These are phyloP conservation scores for Amaurobius ferox DNA, from an alignment of 2,888 invertebrate species.

Conservation along the genomic window DNA sequence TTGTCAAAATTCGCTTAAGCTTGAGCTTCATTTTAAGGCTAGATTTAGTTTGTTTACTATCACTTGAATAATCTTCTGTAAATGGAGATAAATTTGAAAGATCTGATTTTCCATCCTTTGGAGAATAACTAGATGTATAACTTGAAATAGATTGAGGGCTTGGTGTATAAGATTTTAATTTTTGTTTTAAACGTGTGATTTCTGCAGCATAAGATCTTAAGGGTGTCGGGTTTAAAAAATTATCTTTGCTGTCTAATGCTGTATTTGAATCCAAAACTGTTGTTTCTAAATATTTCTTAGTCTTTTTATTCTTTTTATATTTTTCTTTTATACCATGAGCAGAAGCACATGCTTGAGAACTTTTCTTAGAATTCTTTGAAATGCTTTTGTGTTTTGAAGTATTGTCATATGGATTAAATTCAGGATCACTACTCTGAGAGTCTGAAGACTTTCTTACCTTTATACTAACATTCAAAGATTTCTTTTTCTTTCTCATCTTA, in stretches of 20 bases:
- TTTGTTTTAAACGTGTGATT: neutral
- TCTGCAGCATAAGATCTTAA: too few relatives aligned
- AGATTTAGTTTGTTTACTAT: neutral
- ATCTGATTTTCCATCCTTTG: neutral
- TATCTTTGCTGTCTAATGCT: neutral
- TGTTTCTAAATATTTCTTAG: neutral
- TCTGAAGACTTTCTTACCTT: neutral
- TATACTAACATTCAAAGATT: neutral
- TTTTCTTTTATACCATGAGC: neutral
- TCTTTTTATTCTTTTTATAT: neutral
- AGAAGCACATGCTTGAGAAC: neutral
- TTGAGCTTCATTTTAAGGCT: constrained; percentile 43
- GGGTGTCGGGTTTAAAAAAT: too few relatives aligned
- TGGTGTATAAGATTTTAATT: neutral
- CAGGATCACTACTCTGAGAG: neutral
- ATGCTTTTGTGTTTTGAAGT: neutral
- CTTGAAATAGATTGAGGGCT: neutral
- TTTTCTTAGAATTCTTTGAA: neutral
- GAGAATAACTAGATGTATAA: neutral
- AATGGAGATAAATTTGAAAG: neutral
- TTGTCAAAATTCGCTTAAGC: constrained; percentile 23
- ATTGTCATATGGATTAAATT: neutral
- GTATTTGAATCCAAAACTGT: neutral
- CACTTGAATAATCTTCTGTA: neutral
- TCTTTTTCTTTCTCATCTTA: neutral